These are phyloP conservation scores for Cephus pulcher DNA, from an alignment of 2,888 invertebrate genomes.

Conservation along the genomic window DNA sequence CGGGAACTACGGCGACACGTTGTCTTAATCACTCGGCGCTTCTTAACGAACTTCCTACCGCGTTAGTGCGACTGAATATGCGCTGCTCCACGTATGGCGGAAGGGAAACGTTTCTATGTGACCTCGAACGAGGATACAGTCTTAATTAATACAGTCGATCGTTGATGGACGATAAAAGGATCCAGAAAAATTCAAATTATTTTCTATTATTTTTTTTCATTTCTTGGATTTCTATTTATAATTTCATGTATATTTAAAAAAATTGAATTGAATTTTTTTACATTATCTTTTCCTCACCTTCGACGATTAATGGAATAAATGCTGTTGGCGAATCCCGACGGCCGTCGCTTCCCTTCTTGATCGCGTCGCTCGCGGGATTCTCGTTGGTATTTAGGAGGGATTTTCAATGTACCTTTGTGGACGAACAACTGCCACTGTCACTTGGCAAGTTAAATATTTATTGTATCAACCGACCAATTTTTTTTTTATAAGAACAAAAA, in stretches of 20 bases:
- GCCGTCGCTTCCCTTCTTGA: neutral
- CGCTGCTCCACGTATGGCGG: neutral
- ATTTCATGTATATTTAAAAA: neutral
- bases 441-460: neutral
- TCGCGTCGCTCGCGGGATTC: neutral
- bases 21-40: constrained; percentile 46
- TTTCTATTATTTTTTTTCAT: neutral
- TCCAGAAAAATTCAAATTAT: neutral
- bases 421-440: neutral
- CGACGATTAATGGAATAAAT: neutral
- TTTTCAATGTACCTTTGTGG: neutral
- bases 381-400: neutral
- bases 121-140: neutral
- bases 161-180: neutral
- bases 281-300: neutral
- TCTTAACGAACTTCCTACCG: constrained; percentile 18
- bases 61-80: neutral
- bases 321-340: neutral
- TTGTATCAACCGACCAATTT: neutral
- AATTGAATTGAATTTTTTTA: neutral
- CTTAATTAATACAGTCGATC: neutral
- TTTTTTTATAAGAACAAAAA: neutral
- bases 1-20: neutral
- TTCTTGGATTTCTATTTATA: neutral
- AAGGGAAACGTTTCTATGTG: neutral